Evolutionary conservation across 2,888 invertebrate genomes (phyloP), one percentile per base, ranked within the genome.

Genomic region (Drosophila emarginata): DNA sequence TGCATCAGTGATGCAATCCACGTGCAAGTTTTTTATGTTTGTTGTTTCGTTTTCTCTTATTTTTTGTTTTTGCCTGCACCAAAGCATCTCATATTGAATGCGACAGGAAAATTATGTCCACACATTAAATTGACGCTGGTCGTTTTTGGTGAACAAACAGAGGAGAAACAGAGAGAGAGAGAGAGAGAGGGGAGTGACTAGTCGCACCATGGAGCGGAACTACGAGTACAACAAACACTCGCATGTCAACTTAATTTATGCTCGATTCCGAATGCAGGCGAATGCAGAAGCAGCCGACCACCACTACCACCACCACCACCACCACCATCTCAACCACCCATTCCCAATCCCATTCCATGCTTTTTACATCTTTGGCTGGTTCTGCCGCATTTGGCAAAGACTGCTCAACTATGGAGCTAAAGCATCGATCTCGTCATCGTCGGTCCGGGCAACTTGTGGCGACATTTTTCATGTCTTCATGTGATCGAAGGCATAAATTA

Each of bases 101-200:
- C 84, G 85, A 89, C 88, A 89, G 88, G 69, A 80, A 88, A 87
- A 86, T 87, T 86, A 88, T 87, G 87, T 87, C 87, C 79, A 77
- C 84, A 86, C 86, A 87, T 89, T 86, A 87, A 87, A 88, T 64
- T 80, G 79, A 75, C 77, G 84, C 72, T 76, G 71, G 60, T 65
- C 72, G 66, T 66, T 61, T 61, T 67, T 71, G 54, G 71, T 70
- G 56, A 62, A 63, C 58, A 37, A 52, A 37, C 57, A 60, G 32
- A 52, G 56, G 21, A 1, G 21, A n/a, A n/a, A 45, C 32, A 54
- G 63, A 59, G 9, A 14, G 40, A 18, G 23, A 21, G 21, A 40
- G 51, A n/a, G 62, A 59, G 5, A 0, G 4, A 3, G 6, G 21
- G n/a, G 3, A 53, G 7, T n/a, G 40, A 54, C 57, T 37, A 14